Evolutionary conservation across 2,797 vertebrate genomes (phyloP).

Genomic region (Pseudotriccus pelzelni): DNA sequence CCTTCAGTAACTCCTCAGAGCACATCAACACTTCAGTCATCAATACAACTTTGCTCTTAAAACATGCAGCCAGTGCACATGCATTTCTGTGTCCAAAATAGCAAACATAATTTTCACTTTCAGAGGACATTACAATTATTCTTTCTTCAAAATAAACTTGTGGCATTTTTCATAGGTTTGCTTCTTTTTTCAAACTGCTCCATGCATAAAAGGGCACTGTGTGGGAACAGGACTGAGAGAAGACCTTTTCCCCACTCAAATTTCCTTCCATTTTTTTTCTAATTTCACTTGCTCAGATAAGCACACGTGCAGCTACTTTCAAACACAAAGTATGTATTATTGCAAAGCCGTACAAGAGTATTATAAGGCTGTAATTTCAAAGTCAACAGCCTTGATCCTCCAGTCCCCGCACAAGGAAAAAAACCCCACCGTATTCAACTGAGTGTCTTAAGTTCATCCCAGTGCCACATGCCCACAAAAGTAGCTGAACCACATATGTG

Average conservation of each 20-base stretch:
- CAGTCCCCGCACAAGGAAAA: background rate
- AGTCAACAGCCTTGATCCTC: background rate
- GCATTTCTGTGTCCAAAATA: background rate
- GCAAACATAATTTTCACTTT: background rate
- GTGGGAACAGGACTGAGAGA: background rate
- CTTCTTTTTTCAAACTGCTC: conserved; percentile 67
- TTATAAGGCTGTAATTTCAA: background rate
- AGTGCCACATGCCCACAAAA: background rate
- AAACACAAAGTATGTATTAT: conserved; percentile 15
- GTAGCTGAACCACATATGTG: background rate
- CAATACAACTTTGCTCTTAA: background rate
- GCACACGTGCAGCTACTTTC: background rate
- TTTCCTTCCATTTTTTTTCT: background rate
- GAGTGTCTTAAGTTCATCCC: background rate
- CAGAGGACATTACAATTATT: background rate
- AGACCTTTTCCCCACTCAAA: background rate
- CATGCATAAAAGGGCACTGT: background rate
- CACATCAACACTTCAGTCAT: background rate
- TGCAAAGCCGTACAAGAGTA: background rate
- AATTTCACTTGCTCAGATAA: background rate
- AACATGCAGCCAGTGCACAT: background rate
- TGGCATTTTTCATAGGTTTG: conserved; percentile 69
- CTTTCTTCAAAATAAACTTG: conserved; percentile 55
- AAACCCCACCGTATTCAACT: background rate
- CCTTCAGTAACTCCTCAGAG: background rate